Percentiles rank a stretch among this genome's conserved stretches.
These are phyloP conservation scores for Ammodramus savannarum DNA, from an alignment of 2,113 vertebrate genomes.

Conservation along the genomic window DNA sequence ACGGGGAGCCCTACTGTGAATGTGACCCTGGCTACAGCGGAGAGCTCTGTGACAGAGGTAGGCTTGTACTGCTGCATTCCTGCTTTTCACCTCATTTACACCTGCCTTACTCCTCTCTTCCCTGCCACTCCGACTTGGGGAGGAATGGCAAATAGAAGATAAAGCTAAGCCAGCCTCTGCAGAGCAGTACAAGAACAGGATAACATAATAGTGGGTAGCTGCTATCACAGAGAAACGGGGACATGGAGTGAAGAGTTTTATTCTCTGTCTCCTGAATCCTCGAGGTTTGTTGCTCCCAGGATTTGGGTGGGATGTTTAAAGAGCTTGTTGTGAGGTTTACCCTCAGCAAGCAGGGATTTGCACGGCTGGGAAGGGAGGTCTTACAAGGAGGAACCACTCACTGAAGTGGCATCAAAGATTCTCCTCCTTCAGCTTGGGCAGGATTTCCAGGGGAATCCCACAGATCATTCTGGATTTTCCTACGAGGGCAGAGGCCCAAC, in stretches of 20 bases:
- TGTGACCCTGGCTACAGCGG: constrained; percentile 85
- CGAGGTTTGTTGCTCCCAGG: neutral
- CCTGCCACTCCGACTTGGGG: rapidly evolving
- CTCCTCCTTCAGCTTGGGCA: neutral
- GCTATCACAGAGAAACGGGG: rapidly evolving
- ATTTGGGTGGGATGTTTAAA: neutral
- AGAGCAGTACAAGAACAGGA: neutral
- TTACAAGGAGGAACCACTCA: neutral
- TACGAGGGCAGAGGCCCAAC: rapidly evolving
- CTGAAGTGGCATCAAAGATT: neutral
- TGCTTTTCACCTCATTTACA: neutral
- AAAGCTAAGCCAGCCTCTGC: neutral
- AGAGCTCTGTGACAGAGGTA: constrained; percentile 86
- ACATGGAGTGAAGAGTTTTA: neutral
- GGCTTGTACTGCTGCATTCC: neutral
- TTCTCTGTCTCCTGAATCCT: neutral
- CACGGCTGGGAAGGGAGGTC: neutral
- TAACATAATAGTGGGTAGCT: neutral
- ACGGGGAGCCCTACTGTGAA: constrained; percentile 81
- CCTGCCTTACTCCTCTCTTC: neutral
- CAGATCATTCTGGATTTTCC: neutral
- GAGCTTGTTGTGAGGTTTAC: neutral
- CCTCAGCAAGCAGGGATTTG: neutral
- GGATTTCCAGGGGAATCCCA: neutral
- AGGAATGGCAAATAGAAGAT: neutral